These are phyloP conservation scores for Zeus faber DNA, from an alignment of 2,113 vertebrate genomes.

Conservation along the genomic window DNA sequence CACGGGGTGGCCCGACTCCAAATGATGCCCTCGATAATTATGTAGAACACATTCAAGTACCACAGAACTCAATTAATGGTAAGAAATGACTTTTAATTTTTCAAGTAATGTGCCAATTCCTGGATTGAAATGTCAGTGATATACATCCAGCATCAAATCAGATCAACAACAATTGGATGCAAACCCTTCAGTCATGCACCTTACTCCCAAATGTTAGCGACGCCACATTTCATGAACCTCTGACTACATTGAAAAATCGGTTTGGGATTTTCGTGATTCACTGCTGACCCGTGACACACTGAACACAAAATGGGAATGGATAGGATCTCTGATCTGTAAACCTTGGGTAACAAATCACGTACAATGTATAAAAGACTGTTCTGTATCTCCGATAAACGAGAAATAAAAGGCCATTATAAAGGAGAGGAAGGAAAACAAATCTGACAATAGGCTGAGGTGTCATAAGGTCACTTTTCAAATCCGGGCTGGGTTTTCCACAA, in stretches of 20 bases:
- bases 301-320: constrained; percentile 35
- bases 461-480: constrained; percentile 75
- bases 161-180: constrained; percentile 34
- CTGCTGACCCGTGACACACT: constrained; percentile 15
- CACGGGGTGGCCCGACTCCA: no score
- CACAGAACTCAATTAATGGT: no score
- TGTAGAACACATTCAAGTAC: no score
- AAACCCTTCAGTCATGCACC: constrained; percentile 25
- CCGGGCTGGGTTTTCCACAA: constrained; percentile 46
- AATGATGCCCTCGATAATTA: no score
- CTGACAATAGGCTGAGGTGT: constrained; percentile 52
- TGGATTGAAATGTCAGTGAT: constrained; percentile 47
- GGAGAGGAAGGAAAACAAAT: constrained; percentile 7
- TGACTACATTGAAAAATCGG: constrained; percentile 24
- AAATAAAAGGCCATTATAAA: background rate
- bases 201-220: constrained; percentile 13
- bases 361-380: constrained; percentile 33
- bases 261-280: constrained; percentile 3
- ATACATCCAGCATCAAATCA: constrained; percentile 53
- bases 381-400: constrained; percentile 14
- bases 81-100: constrained; percentile 57
- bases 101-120: constrained; percentile 62
- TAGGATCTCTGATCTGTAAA: constrained; percentile 35
- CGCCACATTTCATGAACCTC: constrained; percentile 21
- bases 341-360: constrained; percentile 6